Conservation (phyloP, 2,888 invertebrate species). For the Pecten maximus region DNA sequence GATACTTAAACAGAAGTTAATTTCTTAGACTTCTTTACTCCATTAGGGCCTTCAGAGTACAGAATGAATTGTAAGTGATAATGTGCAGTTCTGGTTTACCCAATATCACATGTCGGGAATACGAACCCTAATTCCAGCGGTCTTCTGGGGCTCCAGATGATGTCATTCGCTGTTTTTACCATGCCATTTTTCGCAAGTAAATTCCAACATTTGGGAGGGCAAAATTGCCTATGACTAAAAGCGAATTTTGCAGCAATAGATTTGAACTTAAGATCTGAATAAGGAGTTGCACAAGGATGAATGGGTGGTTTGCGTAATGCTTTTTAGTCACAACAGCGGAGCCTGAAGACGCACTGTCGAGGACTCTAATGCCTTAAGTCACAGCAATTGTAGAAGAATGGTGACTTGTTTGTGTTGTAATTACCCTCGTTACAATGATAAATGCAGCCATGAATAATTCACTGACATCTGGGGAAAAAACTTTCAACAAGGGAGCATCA, state of each 20-base stretch:
- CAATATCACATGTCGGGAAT: neutral
- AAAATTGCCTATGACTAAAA: slow-evolving; percentile 33
- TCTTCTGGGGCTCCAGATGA: slow-evolving; percentile 14
- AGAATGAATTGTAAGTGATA: neutral
- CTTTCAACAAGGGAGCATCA: neutral
- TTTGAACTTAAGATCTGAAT: slow-evolving; percentile 31
- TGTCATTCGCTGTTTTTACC: neutral
- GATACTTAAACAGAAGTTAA: slow-evolving; percentile 5
- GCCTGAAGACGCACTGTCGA: slow-evolving; percentile 12
- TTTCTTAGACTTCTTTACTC: neutral
- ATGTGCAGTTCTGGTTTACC: slow-evolving; percentile 22
- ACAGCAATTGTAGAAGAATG: slow-evolving; percentile 15
- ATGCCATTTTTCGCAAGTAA: slow-evolving; percentile 5
- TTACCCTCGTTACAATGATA: slow-evolving; percentile 10
- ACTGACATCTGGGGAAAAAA: slow-evolving; percentile 1
- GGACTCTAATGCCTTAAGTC: slow-evolving; percentile 19
- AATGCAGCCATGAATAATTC: slow-evolving; percentile 28
- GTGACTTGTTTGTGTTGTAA: slow-evolving; percentile 5
- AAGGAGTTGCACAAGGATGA: slow-evolving; percentile 9
- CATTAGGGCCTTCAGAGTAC: neutral
- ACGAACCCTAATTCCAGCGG: neutral
- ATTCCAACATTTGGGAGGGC: slow-evolving; percentile 30
- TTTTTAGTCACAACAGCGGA: neutral
- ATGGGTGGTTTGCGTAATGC: neutral
- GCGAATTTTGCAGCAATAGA: slow-evolving; percentile 26